Evolutionary conservation across 2,113 vertebrate species (phyloP).

Genomic region (Loxodonta africana): DNA sequence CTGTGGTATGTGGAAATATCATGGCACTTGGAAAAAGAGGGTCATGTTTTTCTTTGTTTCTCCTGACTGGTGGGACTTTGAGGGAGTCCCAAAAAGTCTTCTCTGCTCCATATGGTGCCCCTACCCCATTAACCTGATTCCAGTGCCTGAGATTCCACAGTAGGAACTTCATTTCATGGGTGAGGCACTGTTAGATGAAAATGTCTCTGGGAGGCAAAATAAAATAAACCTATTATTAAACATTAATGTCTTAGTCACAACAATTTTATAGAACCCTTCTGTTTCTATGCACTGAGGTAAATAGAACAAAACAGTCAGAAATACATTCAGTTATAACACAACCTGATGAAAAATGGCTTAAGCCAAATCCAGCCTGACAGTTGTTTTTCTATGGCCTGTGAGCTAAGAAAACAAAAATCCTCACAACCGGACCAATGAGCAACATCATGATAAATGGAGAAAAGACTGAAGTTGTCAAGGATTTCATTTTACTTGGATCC

Average conservation of each 20-base stretch:
- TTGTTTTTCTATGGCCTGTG: background rate
- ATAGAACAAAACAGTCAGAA: too few species aligned
- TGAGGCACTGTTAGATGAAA: background rate
- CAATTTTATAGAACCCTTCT: background rate
- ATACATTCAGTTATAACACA: background rate
- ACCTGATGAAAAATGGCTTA: background rate
- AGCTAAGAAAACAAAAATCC: background rate
- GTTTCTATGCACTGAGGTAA: background rate
- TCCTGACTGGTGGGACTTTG: background rate
- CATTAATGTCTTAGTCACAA: background rate
- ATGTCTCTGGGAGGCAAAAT: background rate
- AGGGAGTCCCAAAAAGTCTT: background rate
- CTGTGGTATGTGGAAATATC: background rate
- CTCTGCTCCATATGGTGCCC: background rate
- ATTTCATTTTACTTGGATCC: too few species aligned
- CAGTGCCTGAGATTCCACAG: background rate
- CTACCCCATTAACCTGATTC: background rate
- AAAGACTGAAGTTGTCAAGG: background rate
- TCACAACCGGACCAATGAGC: too few species aligned
- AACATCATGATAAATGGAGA: too few species aligned
- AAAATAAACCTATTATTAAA: background rate
- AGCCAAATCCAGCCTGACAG: background rate
- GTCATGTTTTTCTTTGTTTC: background rate
- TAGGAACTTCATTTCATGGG: background rate
- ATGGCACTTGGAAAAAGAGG: background rate